A percentile compares a stretch with the other conserved stretches of the same genome.
phyloP scores from a whole-genome alignment of 2,797 vertebrate genomes.

The Manis pentadactyla region DNA sequence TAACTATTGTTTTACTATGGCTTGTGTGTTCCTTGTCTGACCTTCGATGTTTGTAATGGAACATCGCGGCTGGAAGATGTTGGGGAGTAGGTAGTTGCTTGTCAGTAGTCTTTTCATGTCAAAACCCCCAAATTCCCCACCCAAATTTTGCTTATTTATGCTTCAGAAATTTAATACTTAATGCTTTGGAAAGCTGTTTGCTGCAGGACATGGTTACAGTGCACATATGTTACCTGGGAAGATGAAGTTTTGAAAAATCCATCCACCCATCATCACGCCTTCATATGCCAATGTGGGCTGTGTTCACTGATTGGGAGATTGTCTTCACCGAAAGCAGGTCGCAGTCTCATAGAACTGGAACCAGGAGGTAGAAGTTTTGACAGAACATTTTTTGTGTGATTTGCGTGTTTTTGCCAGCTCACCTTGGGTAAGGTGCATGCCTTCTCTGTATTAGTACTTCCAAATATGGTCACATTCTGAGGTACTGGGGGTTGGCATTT shows the following conservation, averaged over 20 bases:
- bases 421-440: background rate
- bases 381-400: rapidly evolving
- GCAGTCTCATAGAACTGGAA: background rate
- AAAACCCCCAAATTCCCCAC: background rate
- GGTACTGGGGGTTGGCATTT: background rate
- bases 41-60: background rate
- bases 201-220: background rate
- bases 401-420: background rate
- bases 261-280: rapidly evolving
- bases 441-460: background rate
- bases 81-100: background rate
- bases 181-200: background rate
- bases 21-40: background rate
- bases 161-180: background rate
- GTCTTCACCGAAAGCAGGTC: background rate
- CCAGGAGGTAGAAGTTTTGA: background rate
- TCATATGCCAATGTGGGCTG: background rate
- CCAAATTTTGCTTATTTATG: background rate
- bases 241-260: background rate
- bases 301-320: background rate
- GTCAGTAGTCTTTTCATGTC: background rate
- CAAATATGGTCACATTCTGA: background rate
- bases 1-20: constrained; percentile 20
- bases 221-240: background rate
- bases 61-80: background rate